These are phyloP conservation scores for Xestia xanthographa DNA, from an alignment of 2,888 invertebrate species.

Conservation along the genomic window DNA sequence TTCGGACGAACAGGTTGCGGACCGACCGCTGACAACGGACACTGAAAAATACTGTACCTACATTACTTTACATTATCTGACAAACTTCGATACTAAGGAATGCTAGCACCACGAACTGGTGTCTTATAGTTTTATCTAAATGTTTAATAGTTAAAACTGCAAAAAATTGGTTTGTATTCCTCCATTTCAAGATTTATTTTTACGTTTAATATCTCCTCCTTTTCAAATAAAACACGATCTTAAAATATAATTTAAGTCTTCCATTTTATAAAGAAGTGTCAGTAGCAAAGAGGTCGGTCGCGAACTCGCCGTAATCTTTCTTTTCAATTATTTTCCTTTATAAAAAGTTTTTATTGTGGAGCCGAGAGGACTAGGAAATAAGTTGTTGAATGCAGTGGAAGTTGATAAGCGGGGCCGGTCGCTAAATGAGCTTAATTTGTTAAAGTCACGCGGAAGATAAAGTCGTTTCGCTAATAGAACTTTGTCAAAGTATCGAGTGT, in stretches of 20 bases:
- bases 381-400: constrained; percentile 71
- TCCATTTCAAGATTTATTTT: neutral
- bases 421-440: constrained; percentile 86
- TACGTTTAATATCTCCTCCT: neutral
- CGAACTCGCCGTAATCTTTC: constrained; percentile 53
- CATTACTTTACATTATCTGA: neutral
- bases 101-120: neutral
- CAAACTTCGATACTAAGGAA: neutral
- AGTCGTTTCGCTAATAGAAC: constrained; percentile 74
- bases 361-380: constrained; percentile 62
- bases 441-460: constrained; percentile 80
- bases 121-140: neutral
- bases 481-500: constrained; percentile 71
- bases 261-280: constrained; percentile 32
- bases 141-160: neutral
- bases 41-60: neutral
- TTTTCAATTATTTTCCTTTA: constrained; percentile 63
- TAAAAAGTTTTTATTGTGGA: constrained; percentile 62
- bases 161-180: neutral
- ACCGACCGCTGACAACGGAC: neutral
- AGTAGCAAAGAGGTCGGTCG: constrained; percentile 44
- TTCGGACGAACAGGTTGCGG: neutral
- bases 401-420: constrained; percentile 66
- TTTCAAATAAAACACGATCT: constrained; percentile 9
- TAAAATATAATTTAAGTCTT: constrained; percentile 37